Evolutionary conservation across 30 jellyfish, hydroid and myxozoan genomes (phyloP).

Genomic region (Pelagia noctiluca): DNA sequence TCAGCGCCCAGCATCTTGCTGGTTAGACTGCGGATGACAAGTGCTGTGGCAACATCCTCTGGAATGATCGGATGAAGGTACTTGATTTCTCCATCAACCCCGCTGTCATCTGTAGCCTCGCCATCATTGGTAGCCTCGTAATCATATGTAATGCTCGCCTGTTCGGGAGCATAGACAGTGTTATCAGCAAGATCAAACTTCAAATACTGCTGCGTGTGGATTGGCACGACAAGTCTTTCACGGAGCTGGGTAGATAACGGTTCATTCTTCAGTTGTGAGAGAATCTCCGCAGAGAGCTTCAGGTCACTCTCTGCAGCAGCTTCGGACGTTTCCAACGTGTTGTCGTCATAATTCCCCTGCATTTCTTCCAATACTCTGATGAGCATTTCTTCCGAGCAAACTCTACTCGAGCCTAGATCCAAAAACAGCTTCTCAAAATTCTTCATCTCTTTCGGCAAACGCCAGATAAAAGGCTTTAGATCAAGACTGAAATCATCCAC

Average conservation of each 20-base stretch:
- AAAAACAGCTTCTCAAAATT: background rate
- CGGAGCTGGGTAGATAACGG: constrained; percentile 1
- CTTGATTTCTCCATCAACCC: constrained; percentile 17
- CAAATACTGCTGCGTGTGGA: constrained; percentile 1
- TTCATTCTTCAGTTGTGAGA: background rate
- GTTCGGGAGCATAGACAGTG: constrained; percentile 31
- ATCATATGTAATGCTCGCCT: background rate
- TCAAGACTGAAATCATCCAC: background rate
- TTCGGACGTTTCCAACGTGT: background rate
- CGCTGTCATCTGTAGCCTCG: constrained; percentile 16
- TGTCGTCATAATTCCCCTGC: background rate
- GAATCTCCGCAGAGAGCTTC: constrained; percentile 3
- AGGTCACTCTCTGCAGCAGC: background rate
- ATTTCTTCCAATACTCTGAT: background rate
- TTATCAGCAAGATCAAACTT: background rate
- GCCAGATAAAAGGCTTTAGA: constrained; percentile 35
- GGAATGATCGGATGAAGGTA: constrained; percentile 42
- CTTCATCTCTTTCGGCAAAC: constrained; percentile 22
- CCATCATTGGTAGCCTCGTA: background rate
- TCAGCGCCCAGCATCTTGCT: constrained; percentile 61
- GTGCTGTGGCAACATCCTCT: constrained; percentile 43
- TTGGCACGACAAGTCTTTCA: constrained; percentile 30
- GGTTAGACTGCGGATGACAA: constrained; percentile 57
- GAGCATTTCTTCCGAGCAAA: background rate
- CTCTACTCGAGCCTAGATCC: background rate